A percentile compares a stretch with the other conserved stretches of the same genome.
Evolutionary conservation across 1,140 invertebrate genomes (phyloP).

Genomic region (Panonychus citri): DNA sequence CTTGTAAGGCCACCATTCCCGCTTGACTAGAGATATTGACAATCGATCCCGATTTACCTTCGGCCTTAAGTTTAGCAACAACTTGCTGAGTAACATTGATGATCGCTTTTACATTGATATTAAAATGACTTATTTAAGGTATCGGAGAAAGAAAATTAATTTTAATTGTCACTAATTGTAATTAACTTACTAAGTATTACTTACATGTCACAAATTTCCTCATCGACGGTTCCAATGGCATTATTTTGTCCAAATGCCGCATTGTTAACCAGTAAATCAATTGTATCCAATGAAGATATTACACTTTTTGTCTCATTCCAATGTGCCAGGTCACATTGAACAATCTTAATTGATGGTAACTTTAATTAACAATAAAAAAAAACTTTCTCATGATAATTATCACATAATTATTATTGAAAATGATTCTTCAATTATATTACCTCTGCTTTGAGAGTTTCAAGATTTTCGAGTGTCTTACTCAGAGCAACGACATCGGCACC

Average conservation of each 20-base stretch:
- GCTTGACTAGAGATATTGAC: conserved; percentile 71
- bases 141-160: not conserved
- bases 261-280: conserved; percentile 59
- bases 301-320: conserved; percentile 38
- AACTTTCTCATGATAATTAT: not conserved
- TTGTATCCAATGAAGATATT: conserved; percentile 15
- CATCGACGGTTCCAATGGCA: conserved; percentile 37
- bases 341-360: conserved; percentile 33
- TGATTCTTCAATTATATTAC: too few species aligned
- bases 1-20: conserved; percentile 35
- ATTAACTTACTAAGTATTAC: too few species aligned
- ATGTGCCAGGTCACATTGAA: conserved; percentile 40
- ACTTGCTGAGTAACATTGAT: conserved; percentile 57
- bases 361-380: conserved; percentile 3
- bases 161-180: too few species aligned
- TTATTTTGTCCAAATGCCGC: conserved; percentile 37
- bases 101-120: conserved; percentile 54
- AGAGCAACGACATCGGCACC: not conserved
- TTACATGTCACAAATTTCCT: conserved; percentile 37
- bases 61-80: conserved; percentile 42
- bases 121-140: not conserved
- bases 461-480: not conserved
- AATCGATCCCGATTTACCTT: conserved; percentile 40
- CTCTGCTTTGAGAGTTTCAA: not conserved
- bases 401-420: not conserved